Base-by-base conservation (phyloP, 2,797 vertebrate species). In the Darevskia mixta region DNA sequence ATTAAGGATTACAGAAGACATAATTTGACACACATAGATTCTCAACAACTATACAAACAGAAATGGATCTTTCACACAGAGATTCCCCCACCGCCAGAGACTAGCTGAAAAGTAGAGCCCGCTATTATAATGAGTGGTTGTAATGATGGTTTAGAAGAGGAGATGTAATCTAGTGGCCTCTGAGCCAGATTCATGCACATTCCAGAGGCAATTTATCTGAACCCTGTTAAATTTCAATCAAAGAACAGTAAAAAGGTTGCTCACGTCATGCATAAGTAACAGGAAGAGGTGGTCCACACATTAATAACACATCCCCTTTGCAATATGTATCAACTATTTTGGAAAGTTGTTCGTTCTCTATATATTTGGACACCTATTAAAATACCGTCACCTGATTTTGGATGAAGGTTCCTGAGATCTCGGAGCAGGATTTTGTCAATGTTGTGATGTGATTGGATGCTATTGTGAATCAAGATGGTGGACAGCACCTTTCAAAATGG, bases 1-100 rank as follows among this genome's bases (percentile, higher is more conserved):
- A 85, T 92, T 95, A 96, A 92, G 88, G 81, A 89, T 89, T 91
- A 94, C 88, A 95, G 94, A 91, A 94, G 79, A 90, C 87, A 79
- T 92, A 94, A 95, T 95, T 91, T 83, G 92, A 95, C 92, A 88
- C 89, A 69, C 17, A 7, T 88, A 92, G 91, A 88, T 94, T 93
- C 92, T 85, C 17, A 71, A 87, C 66, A 92, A 87, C 75, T 93
- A 64, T 43, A 85, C 2, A 90, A 91, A 94, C 94, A 91, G 86
- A 89, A 90, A 93, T 86, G 32, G 90, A 90, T 85, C 90, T 78
- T 76, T 91, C 64, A 90, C 94, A 93, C 75, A 58, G 76, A 89
- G 3, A 1, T 91, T 94, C 86, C 58, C 18, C 90, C 87, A 92
- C 49, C 83, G 0, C 81, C 35, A 87, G 58, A 80, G 79, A 90